Percentiles rank a stretch among this genome's conserved stretches.
Evolutionary conservation across 2,888 invertebrate species (phyloP).

Genomic region (Glaucopsyche alexis): DNA sequence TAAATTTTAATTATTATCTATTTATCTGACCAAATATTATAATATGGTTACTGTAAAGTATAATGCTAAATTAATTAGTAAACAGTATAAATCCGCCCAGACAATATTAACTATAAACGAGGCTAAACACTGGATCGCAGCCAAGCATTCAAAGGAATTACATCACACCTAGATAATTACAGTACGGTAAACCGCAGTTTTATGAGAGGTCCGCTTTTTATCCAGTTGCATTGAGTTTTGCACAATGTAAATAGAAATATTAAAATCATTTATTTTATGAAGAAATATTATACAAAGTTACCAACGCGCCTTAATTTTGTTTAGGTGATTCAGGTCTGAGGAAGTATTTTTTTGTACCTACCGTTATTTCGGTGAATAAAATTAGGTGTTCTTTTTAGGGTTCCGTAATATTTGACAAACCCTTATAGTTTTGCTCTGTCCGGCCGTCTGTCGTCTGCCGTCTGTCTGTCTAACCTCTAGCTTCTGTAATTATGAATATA

Average conservation of each 20-base stretch:
- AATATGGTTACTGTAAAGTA: not conserved
- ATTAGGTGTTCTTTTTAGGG: too few relatives aligned
- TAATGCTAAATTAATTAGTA: not conserved
- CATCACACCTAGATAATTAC: slow-evolving; percentile 48
- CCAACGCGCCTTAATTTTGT: not conserved
- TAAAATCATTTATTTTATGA: not conserved
- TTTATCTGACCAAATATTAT: not conserved
- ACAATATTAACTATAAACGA: slow-evolving; percentile 27
- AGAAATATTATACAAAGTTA: not conserved
- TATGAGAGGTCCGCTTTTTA: slow-evolving; percentile 33
- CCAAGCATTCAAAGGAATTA: slow-evolving; percentile 46
- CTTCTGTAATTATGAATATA: too few relatives aligned
- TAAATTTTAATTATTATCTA: too few relatives aligned
- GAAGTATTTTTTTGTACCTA: too few relatives aligned
- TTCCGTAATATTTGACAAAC: too few relatives aligned
- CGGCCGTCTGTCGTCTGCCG: too few relatives aligned
- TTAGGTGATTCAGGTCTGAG: too few relatives aligned
- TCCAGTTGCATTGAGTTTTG: slow-evolving; percentile 19
- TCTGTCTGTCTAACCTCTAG: too few relatives aligned
- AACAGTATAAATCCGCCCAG: slow-evolving; percentile 8
- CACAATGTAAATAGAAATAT: not conserved
- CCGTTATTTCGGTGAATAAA: too few relatives aligned
- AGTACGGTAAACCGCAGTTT: slow-evolving; percentile 43
- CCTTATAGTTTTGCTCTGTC: too few relatives aligned
- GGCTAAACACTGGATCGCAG: slow-evolving; percentile 42